Base-by-base conservation (phyloP, 2,888 invertebrate species). In the Cheilosia vulpina region DNA sequence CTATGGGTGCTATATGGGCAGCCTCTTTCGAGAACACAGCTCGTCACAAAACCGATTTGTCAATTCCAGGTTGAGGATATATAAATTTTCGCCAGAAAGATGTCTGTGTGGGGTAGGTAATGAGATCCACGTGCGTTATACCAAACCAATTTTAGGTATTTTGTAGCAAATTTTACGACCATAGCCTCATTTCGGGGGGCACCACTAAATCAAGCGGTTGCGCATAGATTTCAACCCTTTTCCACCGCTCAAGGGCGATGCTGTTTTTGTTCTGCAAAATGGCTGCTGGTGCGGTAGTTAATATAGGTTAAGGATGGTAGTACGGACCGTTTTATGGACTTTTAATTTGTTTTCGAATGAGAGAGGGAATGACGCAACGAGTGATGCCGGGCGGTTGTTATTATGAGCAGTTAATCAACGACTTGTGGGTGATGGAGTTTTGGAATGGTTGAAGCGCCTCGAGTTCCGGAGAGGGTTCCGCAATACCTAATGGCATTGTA, bases 181-280 rank as follows among this genome's bases (percentile, higher is more conserved):
- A 17, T 34, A 52, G 84, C 34, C 69, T 53, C 45, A 69, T 79
- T 75, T 80, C 53, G 65, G 73, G 63, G 75, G 41, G 17, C 58
- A 71, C 80, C 75, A 80, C 80, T 84, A 84, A 80, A 84, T 84
- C 84, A 80, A 80, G 75, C 65, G 55, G 75, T 75, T 60, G 65
- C 69, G 80, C 84, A 80, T 75, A 84, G 63, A 80, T 80, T 75
- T 84, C n/a, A 80, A 75, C 84, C 75, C 80, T 80, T 80, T 60
- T 38, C 38, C 57, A 41, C 3, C 13, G 41, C 13, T 13, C 21
- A 11, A 43, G 52, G 41, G 66, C 24, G 52, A 9, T 17, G 24
- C 7, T 65, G 58, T 53, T 47, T 38, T 45, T 65, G 27, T 52
- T 52, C 13, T 0, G 41, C 9, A 62, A 21, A 38, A 31, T 31